Conservation (phyloP, 2,113 vertebrate species). For the Salvelinus fontinalis region DNA sequence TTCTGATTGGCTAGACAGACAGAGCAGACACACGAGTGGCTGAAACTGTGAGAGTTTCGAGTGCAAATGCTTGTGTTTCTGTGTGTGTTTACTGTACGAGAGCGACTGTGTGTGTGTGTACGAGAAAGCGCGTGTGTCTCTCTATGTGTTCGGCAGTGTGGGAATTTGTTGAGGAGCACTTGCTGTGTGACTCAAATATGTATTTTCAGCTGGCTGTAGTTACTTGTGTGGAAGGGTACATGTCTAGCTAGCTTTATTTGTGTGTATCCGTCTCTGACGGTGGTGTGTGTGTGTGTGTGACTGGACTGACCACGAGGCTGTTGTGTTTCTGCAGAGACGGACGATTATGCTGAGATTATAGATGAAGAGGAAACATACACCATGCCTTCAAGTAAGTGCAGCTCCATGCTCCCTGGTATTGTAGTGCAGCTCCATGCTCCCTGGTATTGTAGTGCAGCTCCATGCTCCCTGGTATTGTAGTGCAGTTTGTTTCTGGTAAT, state of each 20-base stretch:
- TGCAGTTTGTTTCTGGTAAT: neutral
- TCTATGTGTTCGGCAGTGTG: conserved; percentile 33
- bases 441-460: conserved; percentile 65
- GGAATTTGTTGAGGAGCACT: neutral
- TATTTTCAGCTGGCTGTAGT: conserved; percentile 30
- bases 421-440: neutral
- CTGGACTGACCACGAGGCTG: conserved; percentile 3
- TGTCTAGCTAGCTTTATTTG: conserved; percentile 3
- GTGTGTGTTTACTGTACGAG: no score
- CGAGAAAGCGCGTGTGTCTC: no score
- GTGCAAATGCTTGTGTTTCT: no score
- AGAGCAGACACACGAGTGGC: no score
- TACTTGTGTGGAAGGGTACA: conserved; percentile 28
- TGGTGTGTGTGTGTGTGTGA: conserved; percentile 18
- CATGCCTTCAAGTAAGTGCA: conserved; percentile 97
- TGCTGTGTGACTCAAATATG: neutral
- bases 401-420: neutral
- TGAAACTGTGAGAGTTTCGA: no score
- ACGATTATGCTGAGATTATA: conserved; percentile 98
- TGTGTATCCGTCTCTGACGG: neutral
- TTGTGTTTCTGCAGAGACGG: conserved; percentile 85
- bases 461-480: neutral
- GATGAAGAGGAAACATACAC: conserved; percentile 99
- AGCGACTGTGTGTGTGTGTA: no score
- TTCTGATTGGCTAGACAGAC: no score